A percentile compares a stretch with the other conserved stretches of the same genome.
phyloP scores from a whole-genome alignment of 1,140 invertebrate species.

The Charaxes varanes region DNA sequence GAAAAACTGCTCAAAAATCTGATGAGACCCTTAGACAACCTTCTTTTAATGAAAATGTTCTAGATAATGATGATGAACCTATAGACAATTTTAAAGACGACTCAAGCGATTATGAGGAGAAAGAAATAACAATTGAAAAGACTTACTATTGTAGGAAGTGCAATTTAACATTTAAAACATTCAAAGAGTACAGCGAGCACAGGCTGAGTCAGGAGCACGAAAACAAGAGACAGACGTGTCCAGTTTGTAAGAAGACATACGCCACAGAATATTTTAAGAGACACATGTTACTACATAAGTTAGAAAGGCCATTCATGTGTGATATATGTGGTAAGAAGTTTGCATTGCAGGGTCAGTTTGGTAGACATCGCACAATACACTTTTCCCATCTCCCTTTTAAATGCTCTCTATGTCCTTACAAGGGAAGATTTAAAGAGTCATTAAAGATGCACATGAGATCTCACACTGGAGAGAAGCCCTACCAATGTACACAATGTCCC shows the following conservation, averaged over 20 bases:
- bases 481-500: conserved; percentile 67
- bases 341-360: conserved; percentile 38
- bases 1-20: conserved; percentile 48
- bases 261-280: conserved; percentile 38
- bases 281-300: conserved; percentile 45
- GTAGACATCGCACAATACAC: conserved; percentile 50
- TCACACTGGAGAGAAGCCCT: conserved; percentile 72
- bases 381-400: conserved; percentile 53
- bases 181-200: conserved; percentile 39
- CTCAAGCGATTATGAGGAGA: conserved; percentile 7
- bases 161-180: conserved; percentile 27
- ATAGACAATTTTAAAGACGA: conserved; percentile 15
- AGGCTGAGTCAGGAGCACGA: conserved; percentile 48
- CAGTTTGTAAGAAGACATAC: conserved; percentile 41
- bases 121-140: conserved; percentile 8
- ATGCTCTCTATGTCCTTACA: conserved; percentile 57
- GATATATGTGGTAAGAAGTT: conserved; percentile 65
- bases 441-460: conserved; percentile 70
- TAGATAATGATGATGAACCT: conserved; percentile 14
- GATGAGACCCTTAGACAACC: conserved; percentile 41
- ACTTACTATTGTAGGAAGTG: conserved; percentile 28
- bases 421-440: conserved; percentile 51
- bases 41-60: conserved; percentile 16
- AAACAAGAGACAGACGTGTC: conserved; percentile 41
- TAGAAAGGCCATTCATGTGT: conserved; percentile 40